phyloP scores from a whole-genome alignment of 2,797 vertebrate genomes.

The Sebastes umbrosus region DNA sequence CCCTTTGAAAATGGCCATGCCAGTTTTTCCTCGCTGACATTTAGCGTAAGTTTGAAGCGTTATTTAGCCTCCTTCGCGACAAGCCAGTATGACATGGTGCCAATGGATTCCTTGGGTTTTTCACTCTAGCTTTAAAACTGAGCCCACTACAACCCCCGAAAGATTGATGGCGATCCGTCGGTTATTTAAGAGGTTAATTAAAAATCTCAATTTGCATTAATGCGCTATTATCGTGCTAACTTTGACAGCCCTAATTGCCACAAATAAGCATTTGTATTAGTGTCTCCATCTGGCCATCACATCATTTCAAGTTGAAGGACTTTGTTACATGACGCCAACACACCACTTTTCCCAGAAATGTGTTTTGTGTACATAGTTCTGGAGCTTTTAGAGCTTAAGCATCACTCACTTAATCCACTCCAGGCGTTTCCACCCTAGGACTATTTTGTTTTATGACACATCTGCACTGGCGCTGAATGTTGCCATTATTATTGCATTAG shows the following conservation, averaged over 20 bases:
- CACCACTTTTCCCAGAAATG: background rate
- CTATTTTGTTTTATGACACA: background rate
- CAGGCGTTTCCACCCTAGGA: background rate
- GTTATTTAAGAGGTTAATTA: too few species aligned
- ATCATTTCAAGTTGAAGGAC: background rate
- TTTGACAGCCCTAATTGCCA: background rate
- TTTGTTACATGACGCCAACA: background rate
- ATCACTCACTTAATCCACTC: background rate
- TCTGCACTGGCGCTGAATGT: background rate
- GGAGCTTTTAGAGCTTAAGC: background rate
- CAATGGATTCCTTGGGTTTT: too few species aligned
- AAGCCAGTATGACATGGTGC: too few species aligned
- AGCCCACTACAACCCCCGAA: too few species aligned
- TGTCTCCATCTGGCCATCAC: background rate
- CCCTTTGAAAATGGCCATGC: too few species aligned
- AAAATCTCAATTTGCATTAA: too few species aligned
- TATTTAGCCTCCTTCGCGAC: too few species aligned
- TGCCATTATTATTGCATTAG: background rate
- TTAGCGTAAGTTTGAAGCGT: too few species aligned
- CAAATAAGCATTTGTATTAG: background rate
- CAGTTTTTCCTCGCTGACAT: too few species aligned
- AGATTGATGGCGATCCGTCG: rapidly evolving
- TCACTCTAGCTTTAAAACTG: too few species aligned
- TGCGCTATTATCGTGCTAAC: rapidly evolving
- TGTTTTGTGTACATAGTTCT: background rate